Conservation (phyloP, 2,113 vertebrate genomes). For the Seriola dumerili region DNA sequence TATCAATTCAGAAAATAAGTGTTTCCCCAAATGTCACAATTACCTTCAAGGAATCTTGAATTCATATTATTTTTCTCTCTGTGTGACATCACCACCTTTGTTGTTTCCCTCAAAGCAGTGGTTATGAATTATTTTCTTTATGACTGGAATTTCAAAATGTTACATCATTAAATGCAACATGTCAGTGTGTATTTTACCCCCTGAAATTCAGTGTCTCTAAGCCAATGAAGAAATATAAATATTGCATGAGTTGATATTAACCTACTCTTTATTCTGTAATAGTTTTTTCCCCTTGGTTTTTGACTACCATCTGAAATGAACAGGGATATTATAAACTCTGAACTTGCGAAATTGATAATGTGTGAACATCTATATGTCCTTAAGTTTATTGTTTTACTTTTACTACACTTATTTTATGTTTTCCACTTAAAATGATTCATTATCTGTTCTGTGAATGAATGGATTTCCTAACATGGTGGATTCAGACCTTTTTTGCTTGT, state of each 20-base stretch:
- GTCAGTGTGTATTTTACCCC: neutral
- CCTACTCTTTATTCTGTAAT: neutral
- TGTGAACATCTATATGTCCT: too few species aligned
- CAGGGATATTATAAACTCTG: neutral
- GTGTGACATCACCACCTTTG: neutral
- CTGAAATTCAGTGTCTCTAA: neutral
- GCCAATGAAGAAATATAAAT: neutral
- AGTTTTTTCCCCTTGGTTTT: too few species aligned
- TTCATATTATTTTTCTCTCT: neutral
- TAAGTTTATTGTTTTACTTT: too few species aligned
- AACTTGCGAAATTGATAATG: too few species aligned
- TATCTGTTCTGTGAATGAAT: too few species aligned
- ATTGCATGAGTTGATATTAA: neutral
- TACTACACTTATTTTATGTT: too few species aligned
- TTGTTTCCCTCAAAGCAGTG: constrained; percentile 3
- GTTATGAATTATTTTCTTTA: neutral
- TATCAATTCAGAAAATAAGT: neutral
- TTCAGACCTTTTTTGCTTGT: too few species aligned
- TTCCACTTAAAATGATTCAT: too few species aligned
- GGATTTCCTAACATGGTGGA: too few species aligned
- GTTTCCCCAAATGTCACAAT: neutral
- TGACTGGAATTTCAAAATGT: constrained; percentile 12
- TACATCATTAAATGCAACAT: constrained; percentile 26
- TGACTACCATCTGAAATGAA: too few species aligned
- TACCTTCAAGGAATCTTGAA: too few species aligned